These are phyloP conservation scores for Laterallus jamaicensis DNA, from an alignment of 2,113 vertebrate genomes.

Conservation along the genomic window DNA sequence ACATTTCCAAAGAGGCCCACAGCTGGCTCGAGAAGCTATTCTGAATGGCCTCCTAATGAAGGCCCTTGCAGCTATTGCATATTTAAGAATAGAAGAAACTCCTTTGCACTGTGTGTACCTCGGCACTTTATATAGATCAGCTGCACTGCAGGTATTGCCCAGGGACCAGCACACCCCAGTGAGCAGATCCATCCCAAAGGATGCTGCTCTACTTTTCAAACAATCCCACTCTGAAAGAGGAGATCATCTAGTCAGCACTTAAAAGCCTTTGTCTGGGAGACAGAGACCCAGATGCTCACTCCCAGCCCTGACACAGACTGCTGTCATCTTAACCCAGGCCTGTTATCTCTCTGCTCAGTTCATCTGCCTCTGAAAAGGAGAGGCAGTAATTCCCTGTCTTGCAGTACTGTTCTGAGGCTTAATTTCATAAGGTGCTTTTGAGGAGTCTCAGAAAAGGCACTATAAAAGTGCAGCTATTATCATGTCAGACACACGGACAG, in stretches of 20 bases:
- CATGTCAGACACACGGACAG: background rate
- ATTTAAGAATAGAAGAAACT: slow-evolving; percentile 20
- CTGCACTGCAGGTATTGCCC: background rate
- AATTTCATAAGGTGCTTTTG: slow-evolving; percentile 53
- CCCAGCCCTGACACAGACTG: background rate
- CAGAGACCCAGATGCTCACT: background rate
- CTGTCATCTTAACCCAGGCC: background rate
- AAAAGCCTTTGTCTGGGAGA: background rate
- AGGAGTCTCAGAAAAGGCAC: slow-evolving; percentile 56
- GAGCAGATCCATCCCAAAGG: background rate
- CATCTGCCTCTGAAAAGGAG: background rate
- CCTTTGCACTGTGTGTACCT: background rate
- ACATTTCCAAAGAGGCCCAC: background rate
- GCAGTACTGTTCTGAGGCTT: slow-evolving; percentile 12
- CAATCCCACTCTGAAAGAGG: background rate
- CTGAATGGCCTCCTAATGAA: background rate
- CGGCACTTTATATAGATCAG: background rate
- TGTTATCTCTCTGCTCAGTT: background rate
- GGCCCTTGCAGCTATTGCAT: slow-evolving; percentile 10
- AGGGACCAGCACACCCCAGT: background rate
- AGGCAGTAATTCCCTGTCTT: background rate
- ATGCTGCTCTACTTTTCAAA: background rate
- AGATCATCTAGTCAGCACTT: background rate
- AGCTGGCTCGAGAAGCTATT: background rate
- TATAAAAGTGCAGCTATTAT: slow-evolving; percentile 28